These are phyloP conservation scores for Gryllus bimaculatus DNA, from an alignment of 1,140 invertebrate species.

Conservation along the genomic window DNA sequence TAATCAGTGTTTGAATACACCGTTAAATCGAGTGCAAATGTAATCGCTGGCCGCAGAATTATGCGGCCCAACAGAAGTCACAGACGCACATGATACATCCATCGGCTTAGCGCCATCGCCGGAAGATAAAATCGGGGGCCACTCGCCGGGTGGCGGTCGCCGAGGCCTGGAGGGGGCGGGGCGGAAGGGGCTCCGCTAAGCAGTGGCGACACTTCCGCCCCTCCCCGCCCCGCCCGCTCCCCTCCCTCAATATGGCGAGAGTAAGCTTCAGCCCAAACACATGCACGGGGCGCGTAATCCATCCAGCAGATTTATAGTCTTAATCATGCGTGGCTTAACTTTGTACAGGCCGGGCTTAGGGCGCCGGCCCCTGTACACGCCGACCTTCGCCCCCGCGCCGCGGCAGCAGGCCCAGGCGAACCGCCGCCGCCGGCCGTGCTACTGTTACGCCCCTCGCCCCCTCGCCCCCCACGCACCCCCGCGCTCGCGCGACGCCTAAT, in stretches of 20 bases:
- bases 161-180: background rate
- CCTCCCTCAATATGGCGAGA: background rate
- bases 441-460: conserved; percentile 6
- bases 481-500: conserved; percentile 14
- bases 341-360: conserved; percentile 31
- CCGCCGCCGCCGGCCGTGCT: background rate
- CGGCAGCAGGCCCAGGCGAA: too few species aligned
- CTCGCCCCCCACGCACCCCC: conserved; percentile 38
- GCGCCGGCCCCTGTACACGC: background rate
- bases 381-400: conserved; percentile 28
- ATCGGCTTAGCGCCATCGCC: background rate
- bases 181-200: background rate
- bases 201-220: background rate
- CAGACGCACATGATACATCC: too few species aligned
- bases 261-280: background rate
- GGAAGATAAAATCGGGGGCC: background rate
- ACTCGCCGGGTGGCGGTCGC: background rate
- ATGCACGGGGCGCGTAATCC: conserved; percentile 11
- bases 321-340: conserved; percentile 51
- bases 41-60: too few species aligned
- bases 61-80: too few species aligned
- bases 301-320: conserved; percentile 47
- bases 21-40: too few species aligned
- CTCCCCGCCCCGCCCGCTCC: background rate
- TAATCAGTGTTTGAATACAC: too few species aligned